Conservation (phyloP, 2,888 invertebrate species). For the Sminthurinus aureus region DNA sequence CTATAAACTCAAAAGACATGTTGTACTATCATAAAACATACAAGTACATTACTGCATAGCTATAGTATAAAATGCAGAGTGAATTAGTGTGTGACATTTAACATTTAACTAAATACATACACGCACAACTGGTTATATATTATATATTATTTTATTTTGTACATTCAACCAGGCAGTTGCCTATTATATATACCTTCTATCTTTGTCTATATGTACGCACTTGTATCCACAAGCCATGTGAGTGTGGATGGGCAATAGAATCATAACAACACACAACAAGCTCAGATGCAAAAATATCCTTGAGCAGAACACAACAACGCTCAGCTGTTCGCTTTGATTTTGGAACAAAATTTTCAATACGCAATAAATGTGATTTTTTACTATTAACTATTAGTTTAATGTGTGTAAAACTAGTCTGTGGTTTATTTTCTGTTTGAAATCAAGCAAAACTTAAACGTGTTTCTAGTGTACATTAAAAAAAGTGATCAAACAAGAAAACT, state of each 20-base stretch:
- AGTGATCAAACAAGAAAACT: neutral
- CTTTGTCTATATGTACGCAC: neutral
- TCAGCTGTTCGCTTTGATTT: neutral
- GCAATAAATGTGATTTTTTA: neutral
- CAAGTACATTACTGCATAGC: neutral
- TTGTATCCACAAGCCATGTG: neutral
- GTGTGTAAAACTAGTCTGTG: neutral
- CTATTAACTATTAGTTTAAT: neutral
- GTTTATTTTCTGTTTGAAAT: no score
- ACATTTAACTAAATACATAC: conserved; percentile 3
- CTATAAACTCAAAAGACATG: neutral
- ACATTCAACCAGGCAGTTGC: neutral
- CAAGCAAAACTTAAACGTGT: neutral
- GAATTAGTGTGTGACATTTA: neutral
- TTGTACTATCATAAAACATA: neutral
- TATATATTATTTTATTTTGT: no score
- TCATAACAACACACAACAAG: neutral
- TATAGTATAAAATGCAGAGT: neutral
- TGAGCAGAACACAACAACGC: neutral
- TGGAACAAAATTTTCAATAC: neutral
- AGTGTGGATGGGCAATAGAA: neutral
- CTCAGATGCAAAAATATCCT: neutral
- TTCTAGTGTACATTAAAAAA: neutral
- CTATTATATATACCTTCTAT: neutral
- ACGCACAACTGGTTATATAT: neutral